Conservation (phyloP, 2,888 invertebrate species). For the Ganaspis brasiliensis region DNA sequence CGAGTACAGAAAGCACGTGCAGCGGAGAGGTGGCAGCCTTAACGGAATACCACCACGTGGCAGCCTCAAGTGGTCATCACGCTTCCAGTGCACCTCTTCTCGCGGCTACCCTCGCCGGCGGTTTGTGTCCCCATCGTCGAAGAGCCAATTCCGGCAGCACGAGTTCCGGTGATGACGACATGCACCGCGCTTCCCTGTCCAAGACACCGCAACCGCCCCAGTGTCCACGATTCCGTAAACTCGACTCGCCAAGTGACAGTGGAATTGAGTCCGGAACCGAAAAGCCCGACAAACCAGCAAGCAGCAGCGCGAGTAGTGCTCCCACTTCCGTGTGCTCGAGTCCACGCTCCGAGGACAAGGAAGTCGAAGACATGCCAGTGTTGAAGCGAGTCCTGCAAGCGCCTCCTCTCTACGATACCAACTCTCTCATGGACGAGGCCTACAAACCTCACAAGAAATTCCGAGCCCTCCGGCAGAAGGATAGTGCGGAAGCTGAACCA, state of each 20-base stretch:
- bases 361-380: conserved; percentile 94
- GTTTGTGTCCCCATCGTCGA: conserved; percentile 87
- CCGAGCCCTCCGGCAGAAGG: conserved; percentile 90
- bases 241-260: conserved; percentile 95
- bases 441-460: conserved; percentile 98
- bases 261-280: conserved; percentile 97
- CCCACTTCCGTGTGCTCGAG: conserved; percentile 92
- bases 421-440: conserved; percentile 95
- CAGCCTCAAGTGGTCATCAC: conserved; percentile 81
- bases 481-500: conserved; percentile 89
- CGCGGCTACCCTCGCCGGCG: conserved; percentile 88
- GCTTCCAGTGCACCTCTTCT: conserved; percentile 89
- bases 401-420: conserved; percentile 94
- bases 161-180: conserved; percentile 90
- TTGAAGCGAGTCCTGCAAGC: conserved; percentile 95
- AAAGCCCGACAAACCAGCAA: conserved; percentile 87
- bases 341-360: conserved; percentile 92
- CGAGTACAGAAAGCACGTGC: conserved; percentile 93
- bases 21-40: conserved; percentile 85
- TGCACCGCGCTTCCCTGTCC: conserved; percentile 68
- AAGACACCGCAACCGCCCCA: conserved; percentile 75
- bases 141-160: conserved; percentile 87
- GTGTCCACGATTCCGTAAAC: conserved; percentile 88
- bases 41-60: conserved; percentile 82
- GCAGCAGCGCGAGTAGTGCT: conserved; percentile 84